Conservation (phyloP, 2,113 vertebrate genomes). For the Grus americana region DNA sequence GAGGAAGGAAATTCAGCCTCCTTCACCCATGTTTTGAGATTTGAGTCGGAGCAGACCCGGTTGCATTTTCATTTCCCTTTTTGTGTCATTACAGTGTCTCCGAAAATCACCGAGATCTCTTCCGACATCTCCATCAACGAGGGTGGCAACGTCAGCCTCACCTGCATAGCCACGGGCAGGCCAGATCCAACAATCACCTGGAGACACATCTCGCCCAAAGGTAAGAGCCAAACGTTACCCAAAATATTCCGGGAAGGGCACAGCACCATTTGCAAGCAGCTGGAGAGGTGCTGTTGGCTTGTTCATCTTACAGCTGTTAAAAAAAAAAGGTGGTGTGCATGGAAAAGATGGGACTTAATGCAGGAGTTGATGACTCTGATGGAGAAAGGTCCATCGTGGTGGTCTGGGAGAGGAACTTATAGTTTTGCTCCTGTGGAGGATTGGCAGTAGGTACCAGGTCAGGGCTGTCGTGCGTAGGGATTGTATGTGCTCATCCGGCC, state of each 20-base stretch:
- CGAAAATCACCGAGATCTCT: conserved; percentile 93
- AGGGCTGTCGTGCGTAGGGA: accelerated
- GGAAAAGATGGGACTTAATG: neutral
- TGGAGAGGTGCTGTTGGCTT: accelerated
- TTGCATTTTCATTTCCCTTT: neutral
- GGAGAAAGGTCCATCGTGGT: neutral
- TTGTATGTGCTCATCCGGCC: neutral
- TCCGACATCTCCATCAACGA: conserved; percentile 93
- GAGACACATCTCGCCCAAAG: conserved; percentile 92
- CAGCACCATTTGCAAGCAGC: accelerated
- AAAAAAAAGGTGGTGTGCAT: neutral
- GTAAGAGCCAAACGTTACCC: conserved; percentile 64
- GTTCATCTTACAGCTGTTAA: neutral
- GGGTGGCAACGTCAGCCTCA: conserved; percentile 91
- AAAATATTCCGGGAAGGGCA: neutral
- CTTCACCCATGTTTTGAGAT: neutral
- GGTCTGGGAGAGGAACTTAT: neutral
- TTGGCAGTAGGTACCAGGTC: neutral
- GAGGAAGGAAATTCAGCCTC: neutral
- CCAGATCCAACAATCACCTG: conserved; percentile 93
- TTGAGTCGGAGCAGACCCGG: neutral
- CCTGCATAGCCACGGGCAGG: conserved; percentile 92
- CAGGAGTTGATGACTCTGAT: neutral
- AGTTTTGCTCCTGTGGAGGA: neutral
- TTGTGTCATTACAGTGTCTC: conserved; percentile 86